phyloP scores from a whole-genome alignment of 2,888 invertebrate genomes.

The Venusia cambrica region DNA sequence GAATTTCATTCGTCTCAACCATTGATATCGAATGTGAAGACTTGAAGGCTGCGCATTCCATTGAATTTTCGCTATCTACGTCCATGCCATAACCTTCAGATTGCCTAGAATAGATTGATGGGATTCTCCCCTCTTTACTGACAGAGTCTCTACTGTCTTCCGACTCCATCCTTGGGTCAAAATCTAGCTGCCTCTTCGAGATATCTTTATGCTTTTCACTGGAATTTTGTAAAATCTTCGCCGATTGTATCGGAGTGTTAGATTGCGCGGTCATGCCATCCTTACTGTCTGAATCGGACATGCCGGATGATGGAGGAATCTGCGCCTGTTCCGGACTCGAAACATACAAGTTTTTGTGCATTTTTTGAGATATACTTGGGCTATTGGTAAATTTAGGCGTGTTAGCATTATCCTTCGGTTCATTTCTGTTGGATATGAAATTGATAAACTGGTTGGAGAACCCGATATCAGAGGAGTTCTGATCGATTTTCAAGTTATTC shows the following conservation, averaged over 20 bases:
- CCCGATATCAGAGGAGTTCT: constrained; percentile 69
- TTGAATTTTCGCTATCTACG: constrained; percentile 76
- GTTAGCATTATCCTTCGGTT: constrained; percentile 77
- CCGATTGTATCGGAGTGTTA: constrained; percentile 67
- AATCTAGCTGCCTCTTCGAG: constrained; percentile 73
- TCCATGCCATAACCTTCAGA: constrained; percentile 77
- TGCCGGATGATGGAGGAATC: constrained; percentile 73
- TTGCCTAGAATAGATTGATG: constrained; percentile 67
- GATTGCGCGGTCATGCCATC: constrained; percentile 72
- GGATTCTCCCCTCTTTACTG: constrained; percentile 72
- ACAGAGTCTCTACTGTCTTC: constrained; percentile 77
- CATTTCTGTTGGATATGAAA: constrained; percentile 74
- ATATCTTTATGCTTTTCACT: constrained; percentile 71
- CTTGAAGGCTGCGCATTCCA: constrained; percentile 74
- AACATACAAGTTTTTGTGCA: constrained; percentile 76
- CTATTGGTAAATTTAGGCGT: constrained; percentile 77
- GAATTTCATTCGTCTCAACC: constrained; percentile 73
- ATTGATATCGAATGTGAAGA: constrained; percentile 73
- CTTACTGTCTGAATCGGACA: constrained; percentile 74
- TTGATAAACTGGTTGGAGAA: constrained; percentile 75
- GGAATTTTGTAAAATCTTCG: constrained; percentile 55
- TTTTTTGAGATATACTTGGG: constrained; percentile 74
- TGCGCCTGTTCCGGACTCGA: constrained; percentile 77
- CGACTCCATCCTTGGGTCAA: constrained; percentile 67
- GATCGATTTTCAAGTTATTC: constrained; percentile 59